phyloP scores from a whole-genome alignment of 2,797 vertebrate species.

The Lateolabrax maculatus region DNA sequence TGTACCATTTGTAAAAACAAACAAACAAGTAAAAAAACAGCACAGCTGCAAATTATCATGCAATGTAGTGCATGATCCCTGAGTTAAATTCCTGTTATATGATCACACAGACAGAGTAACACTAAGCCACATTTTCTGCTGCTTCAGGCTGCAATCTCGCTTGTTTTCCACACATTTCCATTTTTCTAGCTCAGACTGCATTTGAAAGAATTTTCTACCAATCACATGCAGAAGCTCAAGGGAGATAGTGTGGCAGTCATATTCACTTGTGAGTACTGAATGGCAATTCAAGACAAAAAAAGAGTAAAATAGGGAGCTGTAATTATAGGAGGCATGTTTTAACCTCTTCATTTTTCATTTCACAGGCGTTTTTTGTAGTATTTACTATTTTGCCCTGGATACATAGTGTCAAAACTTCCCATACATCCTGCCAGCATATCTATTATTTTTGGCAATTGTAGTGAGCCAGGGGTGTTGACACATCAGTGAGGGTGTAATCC shows the following conservation, averaged over 20 bases:
- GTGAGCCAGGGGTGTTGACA: slow-evolving; percentile 31
- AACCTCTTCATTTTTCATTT: slow-evolving; percentile 38
- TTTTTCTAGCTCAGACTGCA: slow-evolving; percentile 23
- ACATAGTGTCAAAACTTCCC: slow-evolving; percentile 24
- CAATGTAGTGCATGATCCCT: background rate
- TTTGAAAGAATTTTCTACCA: slow-evolving; percentile 9
- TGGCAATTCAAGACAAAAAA: background rate
- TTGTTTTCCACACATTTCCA: slow-evolving; percentile 36
- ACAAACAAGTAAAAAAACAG: background rate
- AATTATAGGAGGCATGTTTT: slow-evolving; percentile 27
- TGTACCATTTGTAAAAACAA: background rate
- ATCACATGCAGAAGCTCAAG: slow-evolving; percentile 20
- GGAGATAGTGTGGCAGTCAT: slow-evolving; percentile 10
- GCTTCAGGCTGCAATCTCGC: slow-evolving; percentile 16
- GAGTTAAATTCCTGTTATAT: slow-evolving; percentile 11
- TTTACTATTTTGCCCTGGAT: slow-evolving; percentile 31
- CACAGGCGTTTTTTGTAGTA: background rate
- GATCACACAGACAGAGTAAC: slow-evolving; percentile 30
- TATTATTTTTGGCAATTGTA: slow-evolving; percentile 40
- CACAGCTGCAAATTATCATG: background rate
- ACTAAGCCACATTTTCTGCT: slow-evolving; percentile 26
- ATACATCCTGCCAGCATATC: slow-evolving; percentile 14
- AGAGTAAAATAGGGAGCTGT: background rate
- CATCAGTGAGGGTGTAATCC: slow-evolving; percentile 38
- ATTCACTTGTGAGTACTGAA: background rate